These are phyloP conservation scores for Equus przewalskii DNA, from an alignment of 2,113 vertebrate genomes.

Conservation along the genomic window DNA sequence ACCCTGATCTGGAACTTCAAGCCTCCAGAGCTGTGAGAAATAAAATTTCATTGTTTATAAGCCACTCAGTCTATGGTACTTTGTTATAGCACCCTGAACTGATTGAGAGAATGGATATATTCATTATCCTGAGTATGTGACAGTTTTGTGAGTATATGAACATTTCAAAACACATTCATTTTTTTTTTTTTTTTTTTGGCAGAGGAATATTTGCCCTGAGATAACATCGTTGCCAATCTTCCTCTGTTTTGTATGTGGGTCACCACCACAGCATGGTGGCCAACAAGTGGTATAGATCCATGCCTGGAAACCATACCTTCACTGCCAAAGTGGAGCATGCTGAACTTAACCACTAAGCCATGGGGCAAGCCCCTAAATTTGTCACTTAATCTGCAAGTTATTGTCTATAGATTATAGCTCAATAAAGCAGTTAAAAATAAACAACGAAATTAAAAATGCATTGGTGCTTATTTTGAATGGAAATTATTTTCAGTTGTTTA, in stretches of 20 bases:
- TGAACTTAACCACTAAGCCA: too few relatives aligned
- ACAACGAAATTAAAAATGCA: not conserved
- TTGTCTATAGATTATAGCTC: not conserved
- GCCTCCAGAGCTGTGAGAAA: not conserved
- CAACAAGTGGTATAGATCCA: too few relatives aligned
- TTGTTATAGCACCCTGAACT: not conserved
- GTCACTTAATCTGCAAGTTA: not conserved
- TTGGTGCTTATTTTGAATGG: not conserved
- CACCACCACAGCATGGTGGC: too few relatives aligned
- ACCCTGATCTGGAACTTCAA: not conserved
- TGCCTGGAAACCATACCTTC: too few relatives aligned
- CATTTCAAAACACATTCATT: not conserved
- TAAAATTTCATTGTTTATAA: not conserved
- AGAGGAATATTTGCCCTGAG: too few relatives aligned
- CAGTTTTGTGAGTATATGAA: not conserved
- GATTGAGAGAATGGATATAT: not conserved
- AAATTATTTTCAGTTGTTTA: not conserved
- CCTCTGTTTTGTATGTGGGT: too few relatives aligned
- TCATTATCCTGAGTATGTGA: not conserved
- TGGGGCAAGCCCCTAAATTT: not conserved
- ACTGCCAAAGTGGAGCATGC: too few relatives aligned
- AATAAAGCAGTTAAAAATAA: conserved; percentile 12
- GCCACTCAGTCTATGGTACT: not conserved
- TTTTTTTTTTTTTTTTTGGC: too few relatives aligned
- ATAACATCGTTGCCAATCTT: too few relatives aligned